Evolutionary conservation across 2,113 vertebrate species (phyloP), one percentile per base, ranked within the genome.

Genomic region (Sceloporus undulatus): DNA sequence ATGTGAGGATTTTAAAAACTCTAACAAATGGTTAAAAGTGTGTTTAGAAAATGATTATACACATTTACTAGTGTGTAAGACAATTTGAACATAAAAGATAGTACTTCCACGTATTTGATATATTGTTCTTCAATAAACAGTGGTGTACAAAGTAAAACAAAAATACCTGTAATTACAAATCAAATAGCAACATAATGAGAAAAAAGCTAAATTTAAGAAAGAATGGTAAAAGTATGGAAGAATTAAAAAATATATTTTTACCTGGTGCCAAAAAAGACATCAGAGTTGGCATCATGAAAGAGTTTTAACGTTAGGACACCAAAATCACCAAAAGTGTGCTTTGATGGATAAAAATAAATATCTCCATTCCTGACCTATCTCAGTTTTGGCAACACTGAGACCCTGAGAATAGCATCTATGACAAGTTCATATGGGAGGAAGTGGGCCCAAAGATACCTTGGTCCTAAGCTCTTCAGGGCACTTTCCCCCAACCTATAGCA

Each of bases 1-100:
- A 91, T 92, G 42, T 92, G 40, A 79, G 88, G 8, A 1, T 29
- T 93, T 94, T 9, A 87, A 56, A 71, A 80, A 71, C 2, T 78
- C 9, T 56, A n/a, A 68, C 11, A 7, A 68, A 2, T 7, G 21
- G 52, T 79, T 78, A 54, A 71, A 5, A 0, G 3, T 66, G 56
- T 9, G 66, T 48, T 65, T 52, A 54, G 13, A 4, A 62, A 62
- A 14, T 16, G 13, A 62, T 62, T 62, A 40, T 3, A 52, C 71
- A 87, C 59, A 79, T 42, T 54, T 73, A 73, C n/a, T 40, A 71
- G 66, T 2, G 21, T 25, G 13, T 68, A 71, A 38, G 13, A 14
- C 19, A 23, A 34, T 9, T 21, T 84, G 83, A 29, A 65, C n/a
- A 66, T 11, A 34, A 25, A 23, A 25, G 10, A 10, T 23, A 29